Evolutionary conservation across 1,140 invertebrate genomes (phyloP), one percentile per base, ranked within the genome.

Genomic region (Monochamus saltuarius): DNA sequence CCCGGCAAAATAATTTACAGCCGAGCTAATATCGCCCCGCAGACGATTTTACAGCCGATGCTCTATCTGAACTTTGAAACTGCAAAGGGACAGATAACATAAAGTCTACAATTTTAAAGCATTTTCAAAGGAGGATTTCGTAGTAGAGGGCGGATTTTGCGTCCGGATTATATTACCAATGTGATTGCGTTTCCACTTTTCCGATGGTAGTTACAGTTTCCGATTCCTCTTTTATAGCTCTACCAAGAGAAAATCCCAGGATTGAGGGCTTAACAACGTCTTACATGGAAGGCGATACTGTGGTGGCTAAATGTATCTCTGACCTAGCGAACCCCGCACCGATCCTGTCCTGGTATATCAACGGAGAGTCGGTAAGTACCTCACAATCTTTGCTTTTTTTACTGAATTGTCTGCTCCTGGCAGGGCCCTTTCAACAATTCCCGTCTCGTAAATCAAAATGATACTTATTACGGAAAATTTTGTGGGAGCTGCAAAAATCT

Each of bases 301-400:
- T 29, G 22, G 22, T 29, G 22, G 22, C 22, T 29, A 85, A 83
- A 69, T 85, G 84, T 73, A 77, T 82, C 37, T 83, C 83, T 16
- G 80, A 81, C 67, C 81, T 78, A 64, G 83, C 83, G 11, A 79
- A 83, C 65, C 80, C 84, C 34, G 79, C 83, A 9, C 80, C 84
- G 7, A 80, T 80, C 47, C 79, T 86, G 53, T 80, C 80, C 54
- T 86, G 84, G 84, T 85, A 81, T 69, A 83, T 86, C 65, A 84
- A 86, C 69, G 80, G 80, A 59, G 37, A 61, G n/a, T 54, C 61
- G 64, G 67, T 68, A 66, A 58, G 19, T 37, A 54, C 39, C n/a
- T 49, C 35, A 34, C 13, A 22, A 11, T 17, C 1, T 49, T 34
- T 19, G 22, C 35, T n/a, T 17, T 34, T 49, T 16, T 53, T 52